Conservation (phyloP, 2,888 invertebrate species). For the Volucella inflata region DNA sequence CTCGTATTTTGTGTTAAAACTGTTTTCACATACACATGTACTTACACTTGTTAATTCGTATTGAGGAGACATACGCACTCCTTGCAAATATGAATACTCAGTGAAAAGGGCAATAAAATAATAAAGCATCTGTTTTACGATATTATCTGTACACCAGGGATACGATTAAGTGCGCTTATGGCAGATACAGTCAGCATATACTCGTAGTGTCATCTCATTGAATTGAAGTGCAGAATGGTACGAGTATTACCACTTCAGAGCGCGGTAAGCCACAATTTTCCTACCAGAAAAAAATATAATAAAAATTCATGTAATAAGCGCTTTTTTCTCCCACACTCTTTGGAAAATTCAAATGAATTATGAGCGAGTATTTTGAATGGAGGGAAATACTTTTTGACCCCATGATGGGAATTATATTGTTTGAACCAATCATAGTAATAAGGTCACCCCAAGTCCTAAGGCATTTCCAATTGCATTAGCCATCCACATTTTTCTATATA, state of each 20-base stretch:
- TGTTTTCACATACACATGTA: constrained; percentile 17
- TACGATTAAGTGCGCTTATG: constrained; percentile 1
- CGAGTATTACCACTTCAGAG: constrained; percentile 9
- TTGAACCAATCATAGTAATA: constrained; percentile 52
- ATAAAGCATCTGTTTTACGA: constrained; percentile 72
- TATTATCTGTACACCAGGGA: constrained; percentile 46
- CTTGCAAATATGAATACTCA: neutral
- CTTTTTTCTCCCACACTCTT: constrained; percentile 27
- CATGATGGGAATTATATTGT: constrained; percentile 48
- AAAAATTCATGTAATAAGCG: constrained; percentile 5
- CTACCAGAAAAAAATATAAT: constrained; percentile 1
- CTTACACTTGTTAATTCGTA: no score
- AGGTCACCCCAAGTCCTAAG: constrained; percentile 42
- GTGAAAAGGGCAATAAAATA: constrained; percentile 62
- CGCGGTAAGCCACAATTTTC: constrained; percentile 33
- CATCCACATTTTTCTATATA: constrained; percentile 11
- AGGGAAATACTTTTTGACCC: constrained; percentile 22
- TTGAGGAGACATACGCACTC: no score
- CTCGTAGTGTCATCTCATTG: neutral
- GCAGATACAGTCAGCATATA: neutral
- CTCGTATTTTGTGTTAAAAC: constrained; percentile 55
- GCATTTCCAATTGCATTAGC: constrained; percentile 28
- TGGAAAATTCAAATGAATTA: constrained; percentile 57
- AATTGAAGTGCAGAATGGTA: neutral
- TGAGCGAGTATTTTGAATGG: constrained; percentile 11